A percentile compares a stretch with the other conserved stretches of the same genome.
Conservation (phyloP, 1,140 invertebrate genomes). For the Pomacea maculata region DNA sequence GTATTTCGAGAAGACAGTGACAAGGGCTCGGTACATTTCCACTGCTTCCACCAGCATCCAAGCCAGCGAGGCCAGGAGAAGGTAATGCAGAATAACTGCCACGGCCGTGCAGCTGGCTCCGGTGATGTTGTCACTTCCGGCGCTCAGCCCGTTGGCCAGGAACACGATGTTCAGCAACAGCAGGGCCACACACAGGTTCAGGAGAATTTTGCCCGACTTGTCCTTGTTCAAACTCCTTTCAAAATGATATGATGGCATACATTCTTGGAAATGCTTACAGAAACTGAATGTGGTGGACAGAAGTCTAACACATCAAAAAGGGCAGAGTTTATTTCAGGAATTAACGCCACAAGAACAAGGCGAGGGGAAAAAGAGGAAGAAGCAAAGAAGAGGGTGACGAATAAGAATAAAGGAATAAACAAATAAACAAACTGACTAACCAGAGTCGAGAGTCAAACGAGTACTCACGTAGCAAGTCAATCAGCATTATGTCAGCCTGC, state of each 20-base stretch:
- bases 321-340: too few species aligned
- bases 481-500: too few species aligned
- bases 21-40: conserved; percentile 70
- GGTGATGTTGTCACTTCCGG: conserved; percentile 16
- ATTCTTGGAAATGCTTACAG: too few species aligned
- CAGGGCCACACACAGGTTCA: conserved; percentile 69
- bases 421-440: too few species aligned
- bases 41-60: conserved; percentile 71
- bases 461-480: too few species aligned
- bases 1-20: conserved; percentile 69
- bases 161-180: conserved; percentile 67
- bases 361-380: too few species aligned
- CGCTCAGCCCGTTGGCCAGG: conserved; percentile 61
- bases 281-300: too few species aligned
- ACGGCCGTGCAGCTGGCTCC: conserved; percentile 53
- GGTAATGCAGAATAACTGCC: conserved; percentile 67
- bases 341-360: too few species aligned
- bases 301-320: too few species aligned
- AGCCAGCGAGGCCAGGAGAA: conserved; percentile 66
- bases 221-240: conserved; percentile 68
- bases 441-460: too few species aligned
- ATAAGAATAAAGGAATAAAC: too few species aligned
- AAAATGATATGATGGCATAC: neutral
- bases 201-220: conserved; percentile 69
- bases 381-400: too few species aligned